Base-by-base conservation (phyloP, 2,113 vertebrate species). In the Calyptommatus sinebrachiatus region DNA sequence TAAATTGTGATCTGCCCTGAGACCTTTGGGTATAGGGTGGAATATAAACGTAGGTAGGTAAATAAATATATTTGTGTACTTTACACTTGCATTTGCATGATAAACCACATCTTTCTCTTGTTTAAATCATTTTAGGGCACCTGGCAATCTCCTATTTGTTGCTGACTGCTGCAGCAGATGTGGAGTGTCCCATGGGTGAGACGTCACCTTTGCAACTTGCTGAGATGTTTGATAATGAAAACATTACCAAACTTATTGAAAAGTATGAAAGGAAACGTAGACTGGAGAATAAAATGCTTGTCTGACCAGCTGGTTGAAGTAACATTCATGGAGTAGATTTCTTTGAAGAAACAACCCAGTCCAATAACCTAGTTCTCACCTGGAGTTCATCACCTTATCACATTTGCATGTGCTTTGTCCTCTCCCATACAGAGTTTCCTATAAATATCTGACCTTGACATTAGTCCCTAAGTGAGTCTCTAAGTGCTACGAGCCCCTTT, bases 221-320 rank as follows among this genome's bases (percentile, higher is more conserved):
- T 0, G 7, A 53, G 60, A 61, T 60, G 73, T 69, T 86, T 73
- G 46, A 7, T 73, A 46, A 63, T 74, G 65, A 80, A 81, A 76
- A 76, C 35, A 76, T 21, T 74, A 77, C 3, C 0, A 88, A 73
- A 14, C 24, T 82, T 81, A 83, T 80, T 82, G 82, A 84, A 11
- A 76, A 72, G 81, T 26, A n/a, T 12, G 62, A 83, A 31, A 79
- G 74, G 81, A 77, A 77, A 80, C 62, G 4, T 26, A 86, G 76
- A 63, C 71, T 80, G 20, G 65, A 41, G 82, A 85, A 80, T 77
- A 85, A 91, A 85, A 20, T 11, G 28, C 80, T 86, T 63, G 62
- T 78, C 41, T 83, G 0, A 71, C 79, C 79, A 20, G 73, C 46
- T 76, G 78, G n/a, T 45, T 61, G 5, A 62, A 5, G 31, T 35